Percentiles rank a stretch among this genome's conserved stretches.
Conservation (phyloP, 2,888 invertebrate genomes). For the Portevinia maculata region DNA sequence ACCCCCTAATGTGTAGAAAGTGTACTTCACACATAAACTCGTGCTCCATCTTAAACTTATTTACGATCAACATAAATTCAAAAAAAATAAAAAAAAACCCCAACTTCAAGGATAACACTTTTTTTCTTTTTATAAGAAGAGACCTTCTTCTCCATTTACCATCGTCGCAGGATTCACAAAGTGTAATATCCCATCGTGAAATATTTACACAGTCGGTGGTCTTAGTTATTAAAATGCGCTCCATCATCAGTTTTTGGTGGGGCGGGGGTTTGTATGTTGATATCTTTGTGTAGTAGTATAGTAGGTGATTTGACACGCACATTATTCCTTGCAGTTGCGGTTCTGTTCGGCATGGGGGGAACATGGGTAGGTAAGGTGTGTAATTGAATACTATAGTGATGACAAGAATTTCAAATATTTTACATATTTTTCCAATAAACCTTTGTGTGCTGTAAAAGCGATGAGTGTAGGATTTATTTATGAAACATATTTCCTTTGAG, state of each 20-base stretch:
- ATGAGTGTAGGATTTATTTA: slow-evolving; percentile 53
- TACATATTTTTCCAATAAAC: slow-evolving; percentile 69
- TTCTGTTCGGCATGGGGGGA: slow-evolving; percentile 6
- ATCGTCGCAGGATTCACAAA: slow-evolving; percentile 34
- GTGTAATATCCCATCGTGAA: slow-evolving; percentile 69
- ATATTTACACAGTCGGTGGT: slow-evolving; percentile 70
- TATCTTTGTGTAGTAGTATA: slow-evolving; percentile 19
- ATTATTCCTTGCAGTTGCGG: slow-evolving; percentile 10
- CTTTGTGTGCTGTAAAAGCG: slow-evolving; percentile 20
- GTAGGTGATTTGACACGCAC: slow-evolving; percentile 43
- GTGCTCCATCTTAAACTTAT: slow-evolving; percentile 42
- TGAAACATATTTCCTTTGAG: slow-evolving; percentile 9
- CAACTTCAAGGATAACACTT: slow-evolving; percentile 54
- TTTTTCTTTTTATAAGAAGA: slow-evolving; percentile 7
- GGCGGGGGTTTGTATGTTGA: slow-evolving; percentile 5
- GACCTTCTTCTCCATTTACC: slow-evolving; percentile 16
- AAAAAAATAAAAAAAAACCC: slow-evolving; percentile 5
- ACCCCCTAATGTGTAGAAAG: slow-evolving; percentile 22
- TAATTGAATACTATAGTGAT: slow-evolving; percentile 56
- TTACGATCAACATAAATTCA: slow-evolving; percentile 53
- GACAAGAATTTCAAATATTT: slow-evolving; percentile 52
- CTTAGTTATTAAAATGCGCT: slow-evolving; percentile 71
- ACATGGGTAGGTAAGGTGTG: slow-evolving; percentile 42
- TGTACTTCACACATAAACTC: slow-evolving; percentile 25
- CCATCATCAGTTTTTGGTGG: slow-evolving; percentile 50